Evolutionary conservation across 2,113 vertebrate species (phyloP).

Genomic region (Pagrus major): DNA sequence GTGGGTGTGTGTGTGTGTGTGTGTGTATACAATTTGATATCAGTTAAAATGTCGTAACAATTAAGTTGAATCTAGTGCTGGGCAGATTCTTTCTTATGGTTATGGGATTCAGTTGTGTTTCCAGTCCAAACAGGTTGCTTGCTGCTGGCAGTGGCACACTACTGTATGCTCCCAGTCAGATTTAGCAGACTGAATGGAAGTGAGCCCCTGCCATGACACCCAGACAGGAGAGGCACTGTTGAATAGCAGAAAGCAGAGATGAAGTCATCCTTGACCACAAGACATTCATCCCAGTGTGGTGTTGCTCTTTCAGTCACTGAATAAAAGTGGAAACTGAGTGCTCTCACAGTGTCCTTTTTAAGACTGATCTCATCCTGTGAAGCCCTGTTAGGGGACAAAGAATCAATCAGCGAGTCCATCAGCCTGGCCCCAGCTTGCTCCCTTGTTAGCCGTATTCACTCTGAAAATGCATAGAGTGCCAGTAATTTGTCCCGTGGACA

Average conservation of each 20-base stretch:
- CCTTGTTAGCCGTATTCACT: background rate
- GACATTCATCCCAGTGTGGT: slow-evolving; percentile 9
- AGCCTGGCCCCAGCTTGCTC: background rate
- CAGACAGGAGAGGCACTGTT: slow-evolving; percentile 29
- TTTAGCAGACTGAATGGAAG: slow-evolving; percentile 18
- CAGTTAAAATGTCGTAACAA: background rate
- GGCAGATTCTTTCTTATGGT: background rate
- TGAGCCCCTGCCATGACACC: slow-evolving; percentile 6
- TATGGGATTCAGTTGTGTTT: background rate
- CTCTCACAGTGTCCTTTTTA: slow-evolving; percentile 1
- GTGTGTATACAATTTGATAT: background rate
- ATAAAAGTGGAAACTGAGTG: slow-evolving; percentile 20
- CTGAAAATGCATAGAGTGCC: background rate
- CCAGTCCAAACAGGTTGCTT: background rate
- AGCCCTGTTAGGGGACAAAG: background rate
- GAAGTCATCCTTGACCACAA: slow-evolving; percentile 37
- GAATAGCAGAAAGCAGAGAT: slow-evolving; percentile 14
- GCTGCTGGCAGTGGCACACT: background rate
- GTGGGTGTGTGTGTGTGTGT: no score
- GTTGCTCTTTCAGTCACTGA: slow-evolving; percentile 3
- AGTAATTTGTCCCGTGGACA: background rate
- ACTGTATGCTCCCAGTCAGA: background rate
- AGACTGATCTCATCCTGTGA: background rate
- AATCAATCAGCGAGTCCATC: background rate
- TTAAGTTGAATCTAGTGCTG: background rate